A percentile compares a stretch with the other conserved stretches of the same genome.
These are phyloP conservation scores for Phthorimaea operculella DNA, from an alignment of 1,140 invertebrate genomes.

Conservation along the genomic window DNA sequence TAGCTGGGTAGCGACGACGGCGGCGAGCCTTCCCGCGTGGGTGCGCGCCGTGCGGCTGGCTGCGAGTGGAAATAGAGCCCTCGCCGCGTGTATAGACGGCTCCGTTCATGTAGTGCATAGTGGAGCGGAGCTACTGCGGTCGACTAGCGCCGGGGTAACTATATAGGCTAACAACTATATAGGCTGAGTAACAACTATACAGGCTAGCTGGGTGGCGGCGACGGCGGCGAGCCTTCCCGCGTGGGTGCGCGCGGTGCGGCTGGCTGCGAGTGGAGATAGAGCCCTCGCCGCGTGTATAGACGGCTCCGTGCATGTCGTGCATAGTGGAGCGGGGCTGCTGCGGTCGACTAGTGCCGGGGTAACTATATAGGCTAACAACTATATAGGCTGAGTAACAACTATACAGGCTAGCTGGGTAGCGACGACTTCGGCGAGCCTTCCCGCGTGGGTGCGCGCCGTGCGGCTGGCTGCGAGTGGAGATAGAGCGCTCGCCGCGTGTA, in stretches of 20 bases:
- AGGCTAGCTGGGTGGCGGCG: conserved; percentile 28
- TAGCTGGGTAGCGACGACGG: conserved; percentile 27
- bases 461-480: too few relatives aligned
- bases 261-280: conserved; percentile 18
- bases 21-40: conserved; percentile 31
- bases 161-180: conserved; percentile 51
- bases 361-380: conserved; percentile 56
- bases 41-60: too few relatives aligned
- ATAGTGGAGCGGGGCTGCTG: conserved; percentile 34
- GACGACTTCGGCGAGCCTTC: conserved; percentile 28
- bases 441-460: conserved; percentile 38
- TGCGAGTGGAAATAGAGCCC: too few relatives aligned
- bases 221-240: conserved; percentile 38
- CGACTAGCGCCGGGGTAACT: conserved; percentile 40
- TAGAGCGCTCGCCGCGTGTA: conserved; percentile 46
- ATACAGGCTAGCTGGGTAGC: conserved; percentile 29
- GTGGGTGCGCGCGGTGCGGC: conserved; percentile 35
- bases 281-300: conserved; percentile 53
- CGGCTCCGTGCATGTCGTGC: conserved; percentile 44
- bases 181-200: too few relatives aligned
- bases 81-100: conserved; percentile 54
- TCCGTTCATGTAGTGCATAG: conserved; percentile 44
- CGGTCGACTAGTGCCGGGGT: conserved; percentile 43
- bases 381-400: too few relatives aligned
- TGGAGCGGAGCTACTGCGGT: conserved; percentile 36